Conservation (phyloP, 2,113 vertebrate genomes). For the Pseudorectes ferrugineus region DNA sequence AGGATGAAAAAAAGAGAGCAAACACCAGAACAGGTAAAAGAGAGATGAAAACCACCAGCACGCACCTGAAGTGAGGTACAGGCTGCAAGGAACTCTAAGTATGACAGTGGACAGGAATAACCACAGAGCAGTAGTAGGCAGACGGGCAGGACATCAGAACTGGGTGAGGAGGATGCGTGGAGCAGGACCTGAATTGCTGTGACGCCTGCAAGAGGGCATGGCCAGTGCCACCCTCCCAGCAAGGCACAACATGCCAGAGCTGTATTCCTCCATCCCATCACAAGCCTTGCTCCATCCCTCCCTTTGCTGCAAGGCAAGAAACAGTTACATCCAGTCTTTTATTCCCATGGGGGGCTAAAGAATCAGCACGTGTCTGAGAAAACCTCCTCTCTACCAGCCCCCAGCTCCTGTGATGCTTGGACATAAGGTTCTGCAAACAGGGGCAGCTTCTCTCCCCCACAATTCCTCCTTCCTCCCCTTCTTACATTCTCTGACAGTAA, state of each 20-base stretch:
- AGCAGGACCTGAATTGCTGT: neutral
- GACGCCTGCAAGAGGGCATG: accelerated
- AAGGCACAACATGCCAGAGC: neutral
- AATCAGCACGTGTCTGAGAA: neutral
- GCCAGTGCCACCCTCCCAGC: neutral
- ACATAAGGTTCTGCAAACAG: neutral
- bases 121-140: neutral
- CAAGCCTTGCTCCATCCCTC: neutral
- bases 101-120: neutral
- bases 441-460: neutral
- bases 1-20: neutral
- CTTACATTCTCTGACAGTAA: neutral
- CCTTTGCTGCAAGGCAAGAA: neutral
- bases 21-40: neutral
- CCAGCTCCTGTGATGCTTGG: neutral
- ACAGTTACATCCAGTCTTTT: neutral
- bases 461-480: neutral
- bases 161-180: accelerated
- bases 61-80: neutral
- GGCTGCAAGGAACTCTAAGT: neutral
- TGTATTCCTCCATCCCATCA: neutral
- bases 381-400: neutral
- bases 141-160: neutral
- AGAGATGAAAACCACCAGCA: neutral
- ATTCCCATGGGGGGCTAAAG: neutral